Base-by-base conservation (phyloP, 2,888 invertebrate genomes). In the Drosophila multiciliata region DNA sequence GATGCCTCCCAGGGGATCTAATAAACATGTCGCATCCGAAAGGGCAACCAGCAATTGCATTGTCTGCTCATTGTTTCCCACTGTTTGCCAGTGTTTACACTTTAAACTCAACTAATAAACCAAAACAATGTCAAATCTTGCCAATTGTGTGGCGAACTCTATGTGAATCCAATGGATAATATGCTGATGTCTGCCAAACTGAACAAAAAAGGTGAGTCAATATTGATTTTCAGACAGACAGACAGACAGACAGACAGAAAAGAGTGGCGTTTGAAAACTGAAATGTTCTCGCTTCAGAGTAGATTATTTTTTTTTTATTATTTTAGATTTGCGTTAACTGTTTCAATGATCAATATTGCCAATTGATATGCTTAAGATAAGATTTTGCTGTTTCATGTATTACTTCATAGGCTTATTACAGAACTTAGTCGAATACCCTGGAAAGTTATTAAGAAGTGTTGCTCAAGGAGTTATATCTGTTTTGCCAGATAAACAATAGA, bases 1-100 rank as follows among this genome's bases (percentile, higher is more conserved):
- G 67, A 36, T 42, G 59, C 60, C 63, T 75, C 87, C 83, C 83
- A 29, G 79, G 86, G 82, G 89, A 81, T 66, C 86, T 87, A 90
- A 89, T 87, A 89, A 81, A 87, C 79, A 84, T 87, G 89, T 89
- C 82, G 38, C 62, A 53, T 36, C 54, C 38, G 57, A 61, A 45
- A 71, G 71, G 68, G 62, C 50, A 29, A 54, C 36, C 58, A 42
- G 15, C 66, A 40, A 49, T 79, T 62, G 29, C 29, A 49, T 79
- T 45, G 20, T 70, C 42, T 11, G 58, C 17, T 9, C 61, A 64
- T 80, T 80, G 81, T 75, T 74, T 40, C 35, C 45, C 57, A 57
- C 42, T 52, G 38, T 76, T 68, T 60, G 60, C 48, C 62, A 12
- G 52, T 84, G 84, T 87, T 85, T 89, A 75, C 68, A 67, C 50